These are phyloP conservation scores for Toxotes lorentzi DNA, from an alignment of 2,797 vertebrate genomes.

Conservation along the genomic window DNA sequence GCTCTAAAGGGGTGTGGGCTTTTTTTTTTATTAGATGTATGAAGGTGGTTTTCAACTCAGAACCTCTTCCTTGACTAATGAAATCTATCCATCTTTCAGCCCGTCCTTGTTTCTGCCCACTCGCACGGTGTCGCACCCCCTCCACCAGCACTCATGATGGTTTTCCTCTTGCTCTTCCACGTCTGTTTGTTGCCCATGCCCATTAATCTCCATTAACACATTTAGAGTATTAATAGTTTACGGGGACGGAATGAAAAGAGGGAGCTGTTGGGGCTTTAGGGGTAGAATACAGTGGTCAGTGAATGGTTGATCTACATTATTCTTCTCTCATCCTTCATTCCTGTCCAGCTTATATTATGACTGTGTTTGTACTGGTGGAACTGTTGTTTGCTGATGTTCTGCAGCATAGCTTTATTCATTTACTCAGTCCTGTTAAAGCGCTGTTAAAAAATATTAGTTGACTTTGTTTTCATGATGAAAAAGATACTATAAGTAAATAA, in stretches of 20 bases:
- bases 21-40: slow-evolving; percentile 13
- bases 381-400: slow-evolving; percentile 15
- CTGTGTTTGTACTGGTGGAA: not conserved
- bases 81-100: slow-evolving; percentile 79
- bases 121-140: slow-evolving; percentile 14
- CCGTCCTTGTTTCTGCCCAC: slow-evolving; percentile 64
- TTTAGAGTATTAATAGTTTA: slow-evolving; percentile 76
- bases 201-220: slow-evolving; percentile 83
- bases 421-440: not conserved
- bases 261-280: slow-evolving; percentile 53
- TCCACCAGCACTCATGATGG: slow-evolving; percentile 48
- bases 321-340: not conserved
- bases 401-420: not conserved
- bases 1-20: slow-evolving; percentile 18
- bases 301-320: slow-evolving; percentile 49
- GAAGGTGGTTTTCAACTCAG: slow-evolving; percentile 68
- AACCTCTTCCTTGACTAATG: slow-evolving; percentile 64
- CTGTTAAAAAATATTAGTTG: not conserved
- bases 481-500: not conserved
- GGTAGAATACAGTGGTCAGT: slow-evolving; percentile 52
- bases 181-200: slow-evolving; percentile 60
- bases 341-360: slow-evolving; percentile 1
- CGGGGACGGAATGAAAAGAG: slow-evolving; percentile 62
- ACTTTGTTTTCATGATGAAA: not conserved
- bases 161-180: slow-evolving; percentile 52